A percentile compares a stretch with the other conserved stretches of the same genome.
Evolutionary conservation across 2,113 vertebrate genomes (phyloP).

Genomic region (Puntigrus tetrazona): DNA sequence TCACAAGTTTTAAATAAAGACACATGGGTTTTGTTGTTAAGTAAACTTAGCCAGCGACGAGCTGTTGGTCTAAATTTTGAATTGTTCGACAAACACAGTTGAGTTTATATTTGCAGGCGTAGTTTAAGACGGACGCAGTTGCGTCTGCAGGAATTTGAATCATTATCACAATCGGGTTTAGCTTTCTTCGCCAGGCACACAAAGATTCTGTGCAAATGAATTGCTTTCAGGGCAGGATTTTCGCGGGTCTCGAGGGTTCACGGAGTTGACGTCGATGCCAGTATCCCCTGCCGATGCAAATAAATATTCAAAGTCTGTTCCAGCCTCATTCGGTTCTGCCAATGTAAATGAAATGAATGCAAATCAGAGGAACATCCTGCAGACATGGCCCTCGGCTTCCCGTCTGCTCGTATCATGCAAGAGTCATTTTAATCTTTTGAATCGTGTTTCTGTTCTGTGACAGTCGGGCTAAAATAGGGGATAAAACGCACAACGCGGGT

Average conservation of each 20-base stretch:
- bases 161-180: too few species aligned
- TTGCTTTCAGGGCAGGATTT: background rate
- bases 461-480: background rate
- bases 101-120: background rate
- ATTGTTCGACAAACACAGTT: background rate
- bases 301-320: conserved; percentile 43
- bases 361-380: conserved; percentile 4
- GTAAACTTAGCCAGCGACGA: background rate
- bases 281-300: conserved; percentile 45
- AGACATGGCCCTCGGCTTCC: background rate
- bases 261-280: background rate
- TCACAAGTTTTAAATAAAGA: conserved; percentile 26
- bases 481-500: background rate
- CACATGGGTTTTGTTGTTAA: background rate
- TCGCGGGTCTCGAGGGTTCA: background rate
- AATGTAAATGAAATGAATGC: conserved; percentile 39
- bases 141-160: background rate
- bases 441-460: background rate
- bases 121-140: background rate
- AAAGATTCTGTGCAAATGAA: background rate
- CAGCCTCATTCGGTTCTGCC: background rate
- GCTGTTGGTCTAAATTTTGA: background rate
- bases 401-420: background rate
- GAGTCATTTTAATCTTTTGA: background rate
- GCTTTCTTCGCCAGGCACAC: too few species aligned